These are phyloP conservation scores for Chorisops tibialis DNA, from an alignment of 2,888 invertebrate species.

Conservation along the genomic window DNA sequence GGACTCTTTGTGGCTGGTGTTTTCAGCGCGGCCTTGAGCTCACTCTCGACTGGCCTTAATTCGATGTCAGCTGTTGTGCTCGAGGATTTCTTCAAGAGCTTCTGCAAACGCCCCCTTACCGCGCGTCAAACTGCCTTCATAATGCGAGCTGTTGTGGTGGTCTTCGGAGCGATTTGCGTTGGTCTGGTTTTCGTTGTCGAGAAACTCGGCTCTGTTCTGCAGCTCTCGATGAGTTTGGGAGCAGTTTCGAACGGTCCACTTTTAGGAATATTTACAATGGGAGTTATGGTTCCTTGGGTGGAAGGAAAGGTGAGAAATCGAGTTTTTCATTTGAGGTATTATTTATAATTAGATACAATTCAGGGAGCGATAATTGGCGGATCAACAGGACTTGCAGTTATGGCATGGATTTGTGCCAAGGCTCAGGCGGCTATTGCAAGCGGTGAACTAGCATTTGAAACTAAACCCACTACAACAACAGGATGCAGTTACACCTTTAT, in stretches of 20 bases:
- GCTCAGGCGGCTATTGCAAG: conserved; percentile 56
- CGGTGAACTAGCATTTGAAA: conserved; percentile 52
- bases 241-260: conserved; percentile 67
- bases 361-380: conserved; percentile 58
- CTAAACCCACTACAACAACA: conserved; percentile 54
- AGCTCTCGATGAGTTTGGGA: conserved; percentile 63
- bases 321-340: neutral
- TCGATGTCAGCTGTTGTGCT: conserved; percentile 72
- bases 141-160: conserved; percentile 64
- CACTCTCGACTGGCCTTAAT: conserved; percentile 73
- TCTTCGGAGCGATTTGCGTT: conserved; percentile 63
- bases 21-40: conserved; percentile 85
- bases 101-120: conserved; percentile 54
- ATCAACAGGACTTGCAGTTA: conserved; percentile 53
- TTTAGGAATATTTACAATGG: conserved; percentile 66
- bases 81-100: conserved; percentile 67
- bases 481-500: conserved; percentile 57
- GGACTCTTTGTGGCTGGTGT: conserved; percentile 88
- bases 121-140: conserved; percentile 59
- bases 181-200: conserved; percentile 63
- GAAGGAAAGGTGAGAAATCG: conserved; percentile 55
- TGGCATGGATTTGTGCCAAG: conserved; percentile 57
- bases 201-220: conserved; percentile 66
- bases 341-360: neutral
- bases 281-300: conserved; percentile 66